These are phyloP conservation scores for Iphiclides podalirius DNA, from an alignment of 2,888 invertebrate species.

Conservation along the genomic window DNA sequence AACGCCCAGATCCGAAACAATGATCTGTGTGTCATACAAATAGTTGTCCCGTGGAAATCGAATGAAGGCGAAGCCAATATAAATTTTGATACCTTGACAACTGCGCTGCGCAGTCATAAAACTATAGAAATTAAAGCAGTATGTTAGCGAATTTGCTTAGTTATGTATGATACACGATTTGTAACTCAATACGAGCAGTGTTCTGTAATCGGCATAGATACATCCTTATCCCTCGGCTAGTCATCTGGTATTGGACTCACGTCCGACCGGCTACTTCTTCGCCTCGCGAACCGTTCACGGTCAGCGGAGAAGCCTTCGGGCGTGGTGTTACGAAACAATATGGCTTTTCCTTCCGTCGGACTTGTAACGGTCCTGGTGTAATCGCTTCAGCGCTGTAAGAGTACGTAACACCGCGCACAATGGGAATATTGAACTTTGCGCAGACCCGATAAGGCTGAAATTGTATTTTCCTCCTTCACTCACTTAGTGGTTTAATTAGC, in stretches of 20 bases:
- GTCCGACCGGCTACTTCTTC: slow-evolving; percentile 34
- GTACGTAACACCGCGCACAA: slow-evolving; percentile 31
- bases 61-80: too few species aligned
- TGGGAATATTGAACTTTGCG: slow-evolving; percentile 18
- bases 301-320: slow-evolving; percentile 35
- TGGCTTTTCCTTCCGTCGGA: slow-evolving; percentile 60
- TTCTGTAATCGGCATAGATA: neutral
- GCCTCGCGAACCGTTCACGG: slow-evolving; percentile 42
- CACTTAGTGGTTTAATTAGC: neutral
- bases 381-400: slow-evolving; percentile 37
- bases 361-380: slow-evolving; percentile 28
- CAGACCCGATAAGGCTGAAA: neutral
- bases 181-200: neutral
- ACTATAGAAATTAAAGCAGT: too few species aligned
- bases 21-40: too few species aligned
- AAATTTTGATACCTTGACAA: too few species aligned
- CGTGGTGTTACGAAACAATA: slow-evolving; percentile 45
- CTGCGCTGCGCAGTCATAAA: too few species aligned
- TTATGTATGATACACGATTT: too few species aligned
- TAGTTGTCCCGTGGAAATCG: too few species aligned
- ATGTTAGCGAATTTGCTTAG: too few species aligned
- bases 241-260: slow-evolving; percentile 21
- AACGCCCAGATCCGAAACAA: too few species aligned
- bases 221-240: neutral
- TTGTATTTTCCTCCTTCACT: neutral